Conservation (phyloP, 2,888 invertebrate species). For the Diarsia rubi region DNA sequence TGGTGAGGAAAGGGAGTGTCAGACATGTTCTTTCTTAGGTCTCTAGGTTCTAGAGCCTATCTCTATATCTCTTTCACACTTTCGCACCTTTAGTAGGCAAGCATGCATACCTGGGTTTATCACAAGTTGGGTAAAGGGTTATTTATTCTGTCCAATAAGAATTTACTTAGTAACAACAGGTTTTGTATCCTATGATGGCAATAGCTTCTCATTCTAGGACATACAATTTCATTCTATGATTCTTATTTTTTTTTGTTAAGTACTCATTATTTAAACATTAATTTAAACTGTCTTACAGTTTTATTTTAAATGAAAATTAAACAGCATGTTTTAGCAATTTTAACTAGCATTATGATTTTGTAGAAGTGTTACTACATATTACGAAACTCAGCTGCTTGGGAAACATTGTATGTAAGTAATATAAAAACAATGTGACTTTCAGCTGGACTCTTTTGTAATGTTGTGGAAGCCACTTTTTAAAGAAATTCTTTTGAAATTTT, state of each 20-base stretch:
- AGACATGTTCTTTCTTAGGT: too few relatives aligned
- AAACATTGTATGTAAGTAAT: background rate
- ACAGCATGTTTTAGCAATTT: background rate
- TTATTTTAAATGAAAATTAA: slow-evolving; percentile 25
- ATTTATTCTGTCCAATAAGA: background rate
- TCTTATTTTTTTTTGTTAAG: too few relatives aligned
- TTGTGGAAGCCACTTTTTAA: background rate
- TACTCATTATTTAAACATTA: background rate
- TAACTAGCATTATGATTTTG: background rate
- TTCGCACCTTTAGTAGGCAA: too few relatives aligned
- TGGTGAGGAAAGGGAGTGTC: too few relatives aligned
- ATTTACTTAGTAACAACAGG: background rate
- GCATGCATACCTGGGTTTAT: background rate
- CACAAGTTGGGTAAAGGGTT: background rate
- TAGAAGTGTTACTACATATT: background rate
- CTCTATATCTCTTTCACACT: too few relatives aligned
- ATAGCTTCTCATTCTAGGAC: background rate
- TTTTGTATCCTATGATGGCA: background rate
- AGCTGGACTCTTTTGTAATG: background rate
- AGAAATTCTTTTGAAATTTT: background rate
- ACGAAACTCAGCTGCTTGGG: slow-evolving; percentile 6
- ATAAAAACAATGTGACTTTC: background rate
- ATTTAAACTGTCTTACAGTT: background rate
- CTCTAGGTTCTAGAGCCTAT: too few relatives aligned
- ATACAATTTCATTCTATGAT: too few relatives aligned